Percentiles rank a stretch among this genome's conserved stretches.
Conservation (phyloP, 2,113 vertebrate species). For the Dendrocopos noguchii region DNA sequence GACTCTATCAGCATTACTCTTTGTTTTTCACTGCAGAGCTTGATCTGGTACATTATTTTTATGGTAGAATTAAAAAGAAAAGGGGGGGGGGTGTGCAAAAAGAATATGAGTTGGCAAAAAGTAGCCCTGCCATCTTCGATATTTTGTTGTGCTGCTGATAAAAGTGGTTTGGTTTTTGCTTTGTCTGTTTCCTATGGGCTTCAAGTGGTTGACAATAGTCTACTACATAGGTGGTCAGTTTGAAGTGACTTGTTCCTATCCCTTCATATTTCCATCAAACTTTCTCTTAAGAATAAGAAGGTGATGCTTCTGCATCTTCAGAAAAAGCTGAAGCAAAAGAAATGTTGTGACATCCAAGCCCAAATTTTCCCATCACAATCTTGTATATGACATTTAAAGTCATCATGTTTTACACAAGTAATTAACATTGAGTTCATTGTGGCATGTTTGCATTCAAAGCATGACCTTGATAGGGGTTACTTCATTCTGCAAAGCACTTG, state of each 20-base stretch:
- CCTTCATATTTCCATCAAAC: not conserved
- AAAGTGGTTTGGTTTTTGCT: not conserved
- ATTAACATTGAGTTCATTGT: not conserved
- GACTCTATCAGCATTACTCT: not conserved
- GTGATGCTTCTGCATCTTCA: not conserved
- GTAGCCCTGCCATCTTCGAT: not conserved
- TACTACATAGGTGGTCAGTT: not conserved
- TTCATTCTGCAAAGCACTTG: not conserved
- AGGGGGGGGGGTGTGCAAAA: not conserved
- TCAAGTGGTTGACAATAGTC: slow-evolving; percentile 16
- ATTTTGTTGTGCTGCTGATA: not conserved
- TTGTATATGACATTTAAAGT: not conserved
- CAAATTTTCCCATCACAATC: not conserved
- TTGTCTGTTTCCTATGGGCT: not conserved
- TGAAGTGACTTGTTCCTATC: not conserved
- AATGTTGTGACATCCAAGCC: not conserved
- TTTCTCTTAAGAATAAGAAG: not conserved
- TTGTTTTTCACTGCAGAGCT: not conserved
- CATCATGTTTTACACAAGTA: not conserved
- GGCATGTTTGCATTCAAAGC: not conserved
- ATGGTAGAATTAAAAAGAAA: not conserved
- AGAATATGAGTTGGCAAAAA: not conserved
- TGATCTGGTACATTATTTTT: not conserved
- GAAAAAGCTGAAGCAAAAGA: not conserved
- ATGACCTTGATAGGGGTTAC: not conserved